A percentile compares a stretch with the other conserved stretches of the same genome.
phyloP scores from a whole-genome alignment of 1,140 invertebrate genomes.

The Parasteatoda tepidariorum region DNA sequence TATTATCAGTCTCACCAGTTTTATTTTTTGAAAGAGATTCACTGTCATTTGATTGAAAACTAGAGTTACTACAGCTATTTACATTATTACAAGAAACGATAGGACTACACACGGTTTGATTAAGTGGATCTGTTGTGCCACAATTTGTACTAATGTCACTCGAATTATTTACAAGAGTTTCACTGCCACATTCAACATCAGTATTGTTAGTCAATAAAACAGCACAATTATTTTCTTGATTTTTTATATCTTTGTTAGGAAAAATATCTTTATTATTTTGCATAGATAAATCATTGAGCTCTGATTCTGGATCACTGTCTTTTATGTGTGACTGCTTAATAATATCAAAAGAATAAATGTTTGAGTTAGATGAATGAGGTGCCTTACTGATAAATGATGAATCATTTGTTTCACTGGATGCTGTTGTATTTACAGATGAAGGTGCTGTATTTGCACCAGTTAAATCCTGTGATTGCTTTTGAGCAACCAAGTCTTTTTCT shows the following conservation, averaged over 20 bases:
- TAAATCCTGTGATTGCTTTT: slow-evolving; percentile 2
- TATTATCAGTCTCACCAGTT: too few species aligned
- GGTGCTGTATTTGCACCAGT: neutral
- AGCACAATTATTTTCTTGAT: too few species aligned
- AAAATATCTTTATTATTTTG: too few species aligned
- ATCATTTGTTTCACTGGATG: neutral
- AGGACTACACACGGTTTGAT: neutral
- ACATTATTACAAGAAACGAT: slow-evolving; percentile 14
- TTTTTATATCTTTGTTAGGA: too few species aligned
- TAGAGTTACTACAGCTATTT: neutral
- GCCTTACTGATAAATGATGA: neutral
- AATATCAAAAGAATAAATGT: too few species aligned
- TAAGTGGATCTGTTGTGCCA: neutral
- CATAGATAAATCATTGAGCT: too few species aligned
- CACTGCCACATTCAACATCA: neutral
- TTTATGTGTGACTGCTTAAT: too few species aligned
- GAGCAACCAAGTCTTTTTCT: neutral
- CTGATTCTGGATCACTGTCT: too few species aligned
- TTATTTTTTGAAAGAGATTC: too few species aligned
- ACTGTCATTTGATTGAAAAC: neutral
- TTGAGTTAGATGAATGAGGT: neutral
- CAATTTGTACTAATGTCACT: slow-evolving; percentile 23
- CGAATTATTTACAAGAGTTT: neutral
- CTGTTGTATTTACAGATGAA: slow-evolving; percentile 8
- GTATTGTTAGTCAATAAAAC: too few species aligned